Conservation (phyloP, 2,113 vertebrate genomes). For the Bubo bubo region DNA sequence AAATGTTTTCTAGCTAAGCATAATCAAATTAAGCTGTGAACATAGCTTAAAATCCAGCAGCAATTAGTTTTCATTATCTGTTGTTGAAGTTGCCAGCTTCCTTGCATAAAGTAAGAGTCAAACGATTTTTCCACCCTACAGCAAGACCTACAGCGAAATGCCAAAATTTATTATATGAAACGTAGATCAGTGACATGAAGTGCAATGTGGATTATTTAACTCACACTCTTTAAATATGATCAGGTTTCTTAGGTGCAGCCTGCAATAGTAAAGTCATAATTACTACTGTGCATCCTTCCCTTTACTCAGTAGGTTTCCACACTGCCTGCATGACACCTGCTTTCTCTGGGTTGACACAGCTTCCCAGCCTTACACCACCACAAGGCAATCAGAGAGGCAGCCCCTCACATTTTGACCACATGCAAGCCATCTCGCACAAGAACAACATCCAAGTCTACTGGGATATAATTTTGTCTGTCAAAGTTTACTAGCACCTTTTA, state of each 20-base stretch:
- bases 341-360: neutral
- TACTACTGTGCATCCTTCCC: neutral
- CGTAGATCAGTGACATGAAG: accelerated
- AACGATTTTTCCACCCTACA: neutral
- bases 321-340: accelerated
- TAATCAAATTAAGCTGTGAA: neutral
- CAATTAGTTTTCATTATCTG: neutral
- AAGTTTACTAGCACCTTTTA: neutral
- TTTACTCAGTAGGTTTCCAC: accelerated
- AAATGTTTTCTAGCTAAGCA: neutral
- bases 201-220: neutral
- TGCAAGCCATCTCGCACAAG: accelerated
- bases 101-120: neutral
- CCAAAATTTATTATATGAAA: neutral
- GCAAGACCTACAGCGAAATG: neutral
- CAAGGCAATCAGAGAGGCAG: accelerated
- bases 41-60: neutral
- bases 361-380: accelerated
- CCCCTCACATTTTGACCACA: accelerated
- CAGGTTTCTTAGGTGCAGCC: accelerated
- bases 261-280: accelerated
- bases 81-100: neutral
- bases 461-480: neutral
- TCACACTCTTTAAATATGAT: accelerated
- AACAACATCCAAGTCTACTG: neutral